Evolutionary conservation across 1,140 invertebrate genomes (phyloP).

Genomic region (Mycetomoellerius zeteki): DNA sequence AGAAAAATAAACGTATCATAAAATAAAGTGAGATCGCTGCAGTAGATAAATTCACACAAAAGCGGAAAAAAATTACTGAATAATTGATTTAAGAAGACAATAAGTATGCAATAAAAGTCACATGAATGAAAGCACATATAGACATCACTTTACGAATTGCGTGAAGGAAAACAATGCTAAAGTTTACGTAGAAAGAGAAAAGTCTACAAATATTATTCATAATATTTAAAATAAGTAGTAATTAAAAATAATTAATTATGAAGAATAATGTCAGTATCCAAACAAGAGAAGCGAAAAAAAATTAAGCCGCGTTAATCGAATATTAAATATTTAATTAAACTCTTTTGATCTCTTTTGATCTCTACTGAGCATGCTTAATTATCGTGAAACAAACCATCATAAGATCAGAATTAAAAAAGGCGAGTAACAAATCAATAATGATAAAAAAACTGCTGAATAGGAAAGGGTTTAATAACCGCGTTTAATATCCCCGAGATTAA

Average conservation of each 20-base stretch:
- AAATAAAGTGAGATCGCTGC: slow-evolving; percentile 25
- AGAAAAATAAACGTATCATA: slow-evolving; percentile 32
- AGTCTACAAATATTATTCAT: neutral
- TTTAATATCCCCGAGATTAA: slow-evolving; percentile 58
- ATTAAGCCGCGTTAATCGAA: slow-evolving; percentile 22
- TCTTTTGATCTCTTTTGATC: slow-evolving; percentile 25
- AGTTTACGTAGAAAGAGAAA: neutral
- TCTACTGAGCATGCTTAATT: slow-evolving; percentile 22
- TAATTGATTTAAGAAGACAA: neutral
- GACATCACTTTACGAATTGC: neutral
- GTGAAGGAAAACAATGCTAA: neutral
- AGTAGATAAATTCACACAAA: neutral
- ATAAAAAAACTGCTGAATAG: neutral
- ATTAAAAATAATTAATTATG: slow-evolving; percentile 41
- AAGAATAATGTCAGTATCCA: neutral
- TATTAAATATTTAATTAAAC: slow-evolving; percentile 64
- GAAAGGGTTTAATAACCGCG: neutral
- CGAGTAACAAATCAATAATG: neutral
- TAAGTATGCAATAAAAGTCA: neutral
- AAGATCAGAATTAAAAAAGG: neutral
- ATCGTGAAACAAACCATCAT: slow-evolving; percentile 11
- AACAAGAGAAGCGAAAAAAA: neutral
- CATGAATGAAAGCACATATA: neutral
- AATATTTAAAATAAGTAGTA: neutral
- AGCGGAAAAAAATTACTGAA: neutral